Conservation (phyloP, 2,797 vertebrate genomes). For the Falco columbarius region DNA sequence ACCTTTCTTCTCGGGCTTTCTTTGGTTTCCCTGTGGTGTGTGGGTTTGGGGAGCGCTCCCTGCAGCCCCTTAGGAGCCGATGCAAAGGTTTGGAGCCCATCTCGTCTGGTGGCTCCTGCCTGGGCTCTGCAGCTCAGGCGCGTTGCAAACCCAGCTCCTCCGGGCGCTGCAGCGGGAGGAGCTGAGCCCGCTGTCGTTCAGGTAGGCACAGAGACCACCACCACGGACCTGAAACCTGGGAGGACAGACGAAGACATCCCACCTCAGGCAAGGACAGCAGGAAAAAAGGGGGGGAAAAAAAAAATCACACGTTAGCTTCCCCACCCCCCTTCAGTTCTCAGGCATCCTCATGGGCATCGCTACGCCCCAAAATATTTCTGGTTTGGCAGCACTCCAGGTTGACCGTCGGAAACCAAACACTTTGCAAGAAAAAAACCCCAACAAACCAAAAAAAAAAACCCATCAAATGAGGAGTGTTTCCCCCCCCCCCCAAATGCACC, state of each 20-base stretch:
- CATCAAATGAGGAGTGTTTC: neutral
- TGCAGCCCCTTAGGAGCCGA: neutral
- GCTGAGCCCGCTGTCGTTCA: neutral
- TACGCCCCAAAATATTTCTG: neutral
- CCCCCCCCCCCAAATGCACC: fast-evolving
- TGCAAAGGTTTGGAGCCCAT: neutral
- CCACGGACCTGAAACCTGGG: neutral
- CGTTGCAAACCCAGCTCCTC: slow-evolving; percentile 21
- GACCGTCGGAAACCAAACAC: neutral
- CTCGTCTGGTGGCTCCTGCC: neutral
- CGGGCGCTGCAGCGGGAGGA: neutral
- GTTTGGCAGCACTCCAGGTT: neutral
- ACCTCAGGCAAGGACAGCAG: neutral
- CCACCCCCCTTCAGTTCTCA: neutral
- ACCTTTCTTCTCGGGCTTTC: neutral
- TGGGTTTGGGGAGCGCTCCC: neutral
- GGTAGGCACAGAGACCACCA: neutral
- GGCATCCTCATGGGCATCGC: neutral
- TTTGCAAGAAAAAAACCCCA: neutral
- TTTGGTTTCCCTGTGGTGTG: neutral
- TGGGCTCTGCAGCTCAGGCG: neutral
- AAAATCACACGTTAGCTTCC: neutral
- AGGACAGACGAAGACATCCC: neutral
- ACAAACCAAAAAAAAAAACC: too few species aligned
- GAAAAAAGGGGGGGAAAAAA: neutral